Percentiles rank a stretch among this genome's conserved stretches.
phyloP scores from a whole-genome alignment of 2,113 vertebrate species.

The Hyaena hyaena region DNA sequence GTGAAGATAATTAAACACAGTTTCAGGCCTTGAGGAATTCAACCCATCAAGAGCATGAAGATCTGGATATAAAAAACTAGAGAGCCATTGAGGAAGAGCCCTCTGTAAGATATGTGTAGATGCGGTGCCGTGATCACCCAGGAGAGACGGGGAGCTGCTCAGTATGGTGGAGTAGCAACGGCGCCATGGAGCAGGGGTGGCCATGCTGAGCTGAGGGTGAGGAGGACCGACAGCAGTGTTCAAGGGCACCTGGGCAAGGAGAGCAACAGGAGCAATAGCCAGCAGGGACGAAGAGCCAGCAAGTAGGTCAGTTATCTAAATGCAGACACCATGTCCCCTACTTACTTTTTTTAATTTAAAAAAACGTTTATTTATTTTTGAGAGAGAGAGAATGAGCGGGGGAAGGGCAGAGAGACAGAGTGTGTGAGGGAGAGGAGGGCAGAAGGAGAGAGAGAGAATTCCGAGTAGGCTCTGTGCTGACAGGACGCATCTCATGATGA shows the following conservation, averaged over 20 bases:
- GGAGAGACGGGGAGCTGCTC: not conserved
- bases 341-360: not conserved
- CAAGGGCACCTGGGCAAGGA: not conserved
- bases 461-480: no score
- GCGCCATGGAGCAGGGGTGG: not conserved
- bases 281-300: not conserved
- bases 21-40: not conserved
- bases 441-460: no score
- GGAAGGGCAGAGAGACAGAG: no score
- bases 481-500: no score
- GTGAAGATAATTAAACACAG: not conserved
- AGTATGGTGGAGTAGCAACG: accelerated
- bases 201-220: not conserved
- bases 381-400: no score
- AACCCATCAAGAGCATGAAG: not conserved
- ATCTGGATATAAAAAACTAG: not conserved
- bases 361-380: no score
- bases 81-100: not conserved
- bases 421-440: no score
- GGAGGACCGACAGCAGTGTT: not conserved
- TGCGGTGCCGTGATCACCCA: accelerated
- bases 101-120: not conserved
- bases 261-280: not conserved
- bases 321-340: not conserved
- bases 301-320: not conserved